Base-by-base conservation (phyloP, 2,113 vertebrate species). In the Ursus arctos region DNA sequence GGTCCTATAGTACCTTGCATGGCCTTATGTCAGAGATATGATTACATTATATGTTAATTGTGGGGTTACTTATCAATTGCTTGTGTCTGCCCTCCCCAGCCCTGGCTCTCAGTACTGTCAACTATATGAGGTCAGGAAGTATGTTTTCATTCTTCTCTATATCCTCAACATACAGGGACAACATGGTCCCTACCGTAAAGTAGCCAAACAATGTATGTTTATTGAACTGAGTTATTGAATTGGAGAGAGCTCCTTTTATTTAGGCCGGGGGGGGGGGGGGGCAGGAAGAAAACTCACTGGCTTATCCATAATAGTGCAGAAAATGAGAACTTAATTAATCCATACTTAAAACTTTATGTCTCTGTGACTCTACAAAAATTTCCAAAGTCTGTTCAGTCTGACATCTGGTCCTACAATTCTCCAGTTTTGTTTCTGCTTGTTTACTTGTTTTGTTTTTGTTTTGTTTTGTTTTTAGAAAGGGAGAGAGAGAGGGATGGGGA, bases 291-390 rank as follows among this genome's bases (percentile, higher is more conserved):
- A 61, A 26, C 24, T 72, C 57, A 85, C 43, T 83, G 69, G 13
- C n/a, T 49, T 59, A 59, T 85, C 65, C 4, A 19, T 28, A 77
- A 71, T 88, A 57, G 31, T 47, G 6, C 8, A 84, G 55, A 36
- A 89, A 47, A 40, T 79, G 28, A 89, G 86, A 97, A 81, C 15
- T 95, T 96, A 74, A 51, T 89, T 96, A 76, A 55, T 88, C 88
- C 72, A 19, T 65, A 96, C 12, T 91, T 91, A 76, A 93, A 95
- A 24, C 36, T 88, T 96, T 57, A 19, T 55, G 3, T 95, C 79
- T 95, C 65, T 24, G 9, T 85, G 65, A 53, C 43, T 69, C 36
- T 49, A 76, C 33, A 85, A 40, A 93, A 71, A 59, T 90, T 69
- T 94, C 76, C 43, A 18, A 90, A 61, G 47, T 80, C 94, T 88